Evolutionary conservation across 2,888 invertebrate genomes (phyloP).

Genomic region (Trypoxylon attenuatum): DNA sequence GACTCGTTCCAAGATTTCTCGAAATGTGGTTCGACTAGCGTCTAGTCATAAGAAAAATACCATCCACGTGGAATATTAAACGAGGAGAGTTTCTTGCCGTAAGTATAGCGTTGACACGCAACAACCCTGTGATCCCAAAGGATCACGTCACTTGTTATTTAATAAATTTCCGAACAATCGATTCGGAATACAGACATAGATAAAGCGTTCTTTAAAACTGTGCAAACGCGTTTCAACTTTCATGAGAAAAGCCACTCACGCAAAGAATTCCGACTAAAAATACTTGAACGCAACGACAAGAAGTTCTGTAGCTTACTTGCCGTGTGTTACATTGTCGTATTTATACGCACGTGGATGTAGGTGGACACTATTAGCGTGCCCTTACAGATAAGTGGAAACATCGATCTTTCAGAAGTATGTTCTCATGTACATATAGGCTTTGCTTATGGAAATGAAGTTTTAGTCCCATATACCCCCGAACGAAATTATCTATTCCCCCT

Average conservation of each 20-base stretch:
- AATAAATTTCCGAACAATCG: not conserved
- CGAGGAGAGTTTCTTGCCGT: too few relatives aligned
- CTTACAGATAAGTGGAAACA: constrained; percentile 23
- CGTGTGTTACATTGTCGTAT: not conserved
- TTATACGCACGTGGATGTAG: constrained; percentile 4
- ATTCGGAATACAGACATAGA: not conserved
- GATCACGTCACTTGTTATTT: not conserved
- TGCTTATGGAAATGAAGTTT: constrained; percentile 19
- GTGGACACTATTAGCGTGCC: constrained; percentile 14
- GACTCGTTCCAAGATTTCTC: too few relatives aligned
- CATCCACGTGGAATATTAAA: too few relatives aligned
- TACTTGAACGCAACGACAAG: constrained; percentile 7
- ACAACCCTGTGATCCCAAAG: too few relatives aligned
- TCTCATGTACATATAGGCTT: not conserved
- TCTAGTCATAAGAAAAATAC: too few relatives aligned
- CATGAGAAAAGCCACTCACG: not conserved
- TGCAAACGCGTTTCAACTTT: not conserved
- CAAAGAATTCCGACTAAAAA: constrained; percentile 7
- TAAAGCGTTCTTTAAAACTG: not conserved
- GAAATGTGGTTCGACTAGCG: too few relatives aligned
- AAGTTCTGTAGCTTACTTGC: constrained; percentile 17
- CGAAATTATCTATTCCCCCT: not conserved
- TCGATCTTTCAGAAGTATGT: constrained; percentile 16
- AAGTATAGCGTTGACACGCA: too few relatives aligned
- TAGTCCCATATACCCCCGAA: not conserved